Conservation (phyloP, 2,797 vertebrate species). For the Thunnus albacares region DNA sequence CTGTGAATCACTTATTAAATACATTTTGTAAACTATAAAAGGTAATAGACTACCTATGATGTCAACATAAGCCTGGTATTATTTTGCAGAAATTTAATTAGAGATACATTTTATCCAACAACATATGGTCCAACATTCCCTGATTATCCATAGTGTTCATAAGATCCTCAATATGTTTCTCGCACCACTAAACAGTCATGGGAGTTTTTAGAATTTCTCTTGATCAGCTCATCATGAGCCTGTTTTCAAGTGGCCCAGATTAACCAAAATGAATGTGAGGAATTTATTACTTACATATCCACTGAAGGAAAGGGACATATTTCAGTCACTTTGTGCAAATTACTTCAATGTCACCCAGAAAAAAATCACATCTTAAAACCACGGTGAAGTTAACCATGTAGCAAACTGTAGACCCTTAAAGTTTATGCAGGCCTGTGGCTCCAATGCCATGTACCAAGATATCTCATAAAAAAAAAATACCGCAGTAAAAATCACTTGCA, state of each 20-base stretch:
- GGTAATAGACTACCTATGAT: no score
- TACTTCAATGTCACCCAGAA: constrained; percentile 1
- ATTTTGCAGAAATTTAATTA: not conserved
- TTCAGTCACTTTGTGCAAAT: constrained; percentile 9
- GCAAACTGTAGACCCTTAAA: not conserved
- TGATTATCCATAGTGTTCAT: not conserved
- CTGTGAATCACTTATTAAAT: not conserved
- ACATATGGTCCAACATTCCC: not conserved
- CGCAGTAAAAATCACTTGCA: not conserved
- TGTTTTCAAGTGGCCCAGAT: constrained; percentile 19
- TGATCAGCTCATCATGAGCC: constrained; percentile 30
- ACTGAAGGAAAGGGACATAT: constrained; percentile 25
- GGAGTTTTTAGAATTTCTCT: constrained; percentile 22
- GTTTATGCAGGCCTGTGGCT: constrained; percentile 8
- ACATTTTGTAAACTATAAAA: not conserved
- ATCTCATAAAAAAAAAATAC: not conserved
- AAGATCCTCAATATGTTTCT: not conserved
- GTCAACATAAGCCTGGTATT: not conserved
- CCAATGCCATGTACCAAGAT: constrained; percentile 17
- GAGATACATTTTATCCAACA: not conserved
- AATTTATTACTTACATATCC: constrained; percentile 26
- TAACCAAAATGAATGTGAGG: constrained; percentile 41
- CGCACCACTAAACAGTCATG: not conserved
- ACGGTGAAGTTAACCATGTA: not conserved
- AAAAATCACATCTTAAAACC: constrained; percentile 15